Evolutionary conservation across 2,113 vertebrate genomes (phyloP).

Genomic region (Menura novaehollandiae): DNA sequence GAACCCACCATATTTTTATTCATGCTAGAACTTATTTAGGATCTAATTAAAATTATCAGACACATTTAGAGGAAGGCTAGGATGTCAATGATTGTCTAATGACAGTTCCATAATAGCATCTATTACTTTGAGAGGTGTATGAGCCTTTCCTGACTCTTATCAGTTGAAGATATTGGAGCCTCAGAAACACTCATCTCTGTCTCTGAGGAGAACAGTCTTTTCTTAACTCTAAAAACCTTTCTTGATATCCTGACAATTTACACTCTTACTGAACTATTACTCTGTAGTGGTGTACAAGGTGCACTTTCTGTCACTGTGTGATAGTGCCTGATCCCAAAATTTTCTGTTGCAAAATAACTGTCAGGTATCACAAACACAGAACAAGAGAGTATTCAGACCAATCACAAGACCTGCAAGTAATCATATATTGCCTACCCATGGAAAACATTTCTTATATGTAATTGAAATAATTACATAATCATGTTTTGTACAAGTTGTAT

Average conservation of each 20-base stretch:
- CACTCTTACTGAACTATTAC: neutral
- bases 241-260: neutral
- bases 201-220: neutral
- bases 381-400: neutral
- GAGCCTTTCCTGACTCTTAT: neutral
- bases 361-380: neutral
- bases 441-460: neutral
- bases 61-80: neutral
- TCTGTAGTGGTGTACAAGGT: neutral
- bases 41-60: neutral
- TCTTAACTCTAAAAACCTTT: neutral
- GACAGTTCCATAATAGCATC: neutral
- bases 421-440: neutral
- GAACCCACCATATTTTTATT: neutral
- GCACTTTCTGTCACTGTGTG: neutral
- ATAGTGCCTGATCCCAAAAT: neutral
- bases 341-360: neutral
- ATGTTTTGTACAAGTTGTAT: neutral
- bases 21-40: neutral
- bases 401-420: neutral
- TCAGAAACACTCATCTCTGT: neutral
- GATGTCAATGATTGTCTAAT: neutral
- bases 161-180: neutral
- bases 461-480: neutral
- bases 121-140: neutral